Percentiles rank a stretch among this genome's conserved stretches.
Evolutionary conservation across 2,888 invertebrate genomes (phyloP).

Genomic region (Chrysolina haemoptera): DNA sequence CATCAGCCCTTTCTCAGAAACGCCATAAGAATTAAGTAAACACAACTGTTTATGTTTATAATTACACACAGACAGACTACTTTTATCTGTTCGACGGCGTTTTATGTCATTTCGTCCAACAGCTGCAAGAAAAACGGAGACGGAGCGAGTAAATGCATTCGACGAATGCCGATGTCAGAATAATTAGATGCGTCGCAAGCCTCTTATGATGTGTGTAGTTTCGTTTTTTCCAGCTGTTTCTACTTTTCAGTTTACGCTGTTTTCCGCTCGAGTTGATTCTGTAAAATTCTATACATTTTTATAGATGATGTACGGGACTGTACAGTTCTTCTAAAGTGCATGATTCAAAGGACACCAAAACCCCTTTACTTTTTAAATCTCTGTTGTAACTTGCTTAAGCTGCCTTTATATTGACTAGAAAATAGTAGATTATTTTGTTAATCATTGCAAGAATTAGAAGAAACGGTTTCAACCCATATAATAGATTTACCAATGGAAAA

Average conservation of each 20-base stretch:
- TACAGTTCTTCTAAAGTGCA: no score
- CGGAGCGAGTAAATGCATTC: slow-evolving; percentile 15
- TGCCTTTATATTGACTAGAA: no score
- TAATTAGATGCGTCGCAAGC: slow-evolving; percentile 35
- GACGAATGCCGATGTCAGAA: slow-evolving; percentile 35
- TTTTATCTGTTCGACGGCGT: slow-evolving; percentile 23
- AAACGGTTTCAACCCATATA: no score
- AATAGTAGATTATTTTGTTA: no score
- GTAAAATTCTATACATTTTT: background rate
- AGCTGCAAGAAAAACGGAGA: slow-evolving; percentile 27
- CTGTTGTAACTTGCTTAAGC: background rate
- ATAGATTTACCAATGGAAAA: no score
- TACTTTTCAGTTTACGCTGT: slow-evolving; percentile 15
- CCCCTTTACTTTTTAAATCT: no score
- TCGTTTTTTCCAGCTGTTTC: slow-evolving; percentile 21
- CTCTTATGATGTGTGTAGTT: slow-evolving; percentile 24
- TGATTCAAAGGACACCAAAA: no score
- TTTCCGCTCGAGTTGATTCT: background rate
- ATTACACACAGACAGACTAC: slow-evolving; percentile 21
- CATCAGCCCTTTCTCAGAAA: slow-evolving; percentile 21
- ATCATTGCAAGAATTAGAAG: no score
- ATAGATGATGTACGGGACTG: background rate
- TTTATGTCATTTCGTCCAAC: slow-evolving; percentile 25
- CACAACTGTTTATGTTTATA: slow-evolving; percentile 24
- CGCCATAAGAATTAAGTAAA: slow-evolving; percentile 21